Conservation (phyloP, 2,888 invertebrate genomes). For the Adineta ricciae region DNA sequence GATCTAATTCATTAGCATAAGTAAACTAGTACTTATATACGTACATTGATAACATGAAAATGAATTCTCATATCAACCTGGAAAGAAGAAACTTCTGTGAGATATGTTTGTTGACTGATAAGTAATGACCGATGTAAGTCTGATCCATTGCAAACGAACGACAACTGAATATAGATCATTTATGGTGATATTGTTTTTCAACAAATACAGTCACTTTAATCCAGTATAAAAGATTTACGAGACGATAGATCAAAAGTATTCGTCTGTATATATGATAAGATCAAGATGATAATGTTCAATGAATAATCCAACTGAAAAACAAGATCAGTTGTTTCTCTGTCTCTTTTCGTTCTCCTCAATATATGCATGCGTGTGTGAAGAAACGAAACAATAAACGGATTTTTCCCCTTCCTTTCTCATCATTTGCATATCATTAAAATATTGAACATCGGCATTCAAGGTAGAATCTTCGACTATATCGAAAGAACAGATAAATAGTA, state of each 20-base stretch:
- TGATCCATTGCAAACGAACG: too few species aligned
- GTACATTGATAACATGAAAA: background rate
- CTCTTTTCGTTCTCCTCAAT: background rate
- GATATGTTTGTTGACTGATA: background rate
- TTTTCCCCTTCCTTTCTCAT: background rate
- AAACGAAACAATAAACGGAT: background rate
- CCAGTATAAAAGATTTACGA: background rate
- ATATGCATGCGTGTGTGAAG: background rate
- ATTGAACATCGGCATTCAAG: background rate
- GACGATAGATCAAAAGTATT: slow-evolving; percentile 5
- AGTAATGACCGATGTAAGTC: too few species aligned
- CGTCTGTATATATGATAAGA: background rate
- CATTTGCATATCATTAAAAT: slow-evolving; percentile 11
- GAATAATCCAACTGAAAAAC: background rate
- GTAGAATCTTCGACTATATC: background rate
- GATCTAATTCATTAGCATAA: background rate
- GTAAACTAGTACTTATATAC: background rate
- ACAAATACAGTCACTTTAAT: background rate
- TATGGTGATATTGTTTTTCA: background rate
- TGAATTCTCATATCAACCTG: background rate
- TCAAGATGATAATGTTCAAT: background rate
- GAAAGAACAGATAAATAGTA: background rate
- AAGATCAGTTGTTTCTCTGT: background rate
- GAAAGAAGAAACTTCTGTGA: background rate
- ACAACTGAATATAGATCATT: background rate